Evolutionary conservation across 1,140 invertebrate genomes (phyloP), one percentile per base, ranked within the genome.

Genomic region (Nixonia krombeini): DNA sequence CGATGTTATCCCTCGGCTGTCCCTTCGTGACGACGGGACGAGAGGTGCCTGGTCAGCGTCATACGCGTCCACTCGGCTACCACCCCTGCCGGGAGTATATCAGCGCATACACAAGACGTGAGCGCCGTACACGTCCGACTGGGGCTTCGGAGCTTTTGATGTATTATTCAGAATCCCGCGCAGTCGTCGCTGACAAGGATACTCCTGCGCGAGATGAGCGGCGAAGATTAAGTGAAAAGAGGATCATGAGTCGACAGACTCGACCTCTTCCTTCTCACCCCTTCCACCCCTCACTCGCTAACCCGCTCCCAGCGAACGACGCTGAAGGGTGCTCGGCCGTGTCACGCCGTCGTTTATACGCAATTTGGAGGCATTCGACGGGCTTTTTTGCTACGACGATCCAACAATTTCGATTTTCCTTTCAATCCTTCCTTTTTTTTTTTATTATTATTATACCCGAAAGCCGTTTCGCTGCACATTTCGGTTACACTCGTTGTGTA

Each of bases 131-230:
- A 25, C n/a, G n/a, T 31, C 47, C 51, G 29, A 31, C 46, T 33
- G 47, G 51, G 56, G 41, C 29, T 57, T 70, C 56, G 58, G 29
- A 58, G 59, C 73, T 70, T 74, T 75, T 75, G 73, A 75, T 73
- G 64, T 75, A 75, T 75, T 75, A 75, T 75, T 73, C 70, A 73
- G 64, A 61, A 71, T 69, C 63, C 53, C 52, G 50, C 55, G 59
- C 50, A 61, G 62, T 61, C 70, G 59, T 53, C 38, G 41, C 59
- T 63, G 69, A 61, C 65, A 72, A 55, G 40, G 65, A 56, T 65
- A 59, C 51, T 12, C 49, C 58, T 25, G 12, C 26, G 47, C n/a
- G 46, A 69, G 47, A 59, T 61, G 57, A 65, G 49, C 44, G 33
- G 28, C 41, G 57, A 71, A 69, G 72, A 69, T 72, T 71, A 66